Evolutionary conservation across 2,113 vertebrate genomes (phyloP), one percentile per base, ranked within the genome.

Genomic region (Cephalopterus ornatus): DNA sequence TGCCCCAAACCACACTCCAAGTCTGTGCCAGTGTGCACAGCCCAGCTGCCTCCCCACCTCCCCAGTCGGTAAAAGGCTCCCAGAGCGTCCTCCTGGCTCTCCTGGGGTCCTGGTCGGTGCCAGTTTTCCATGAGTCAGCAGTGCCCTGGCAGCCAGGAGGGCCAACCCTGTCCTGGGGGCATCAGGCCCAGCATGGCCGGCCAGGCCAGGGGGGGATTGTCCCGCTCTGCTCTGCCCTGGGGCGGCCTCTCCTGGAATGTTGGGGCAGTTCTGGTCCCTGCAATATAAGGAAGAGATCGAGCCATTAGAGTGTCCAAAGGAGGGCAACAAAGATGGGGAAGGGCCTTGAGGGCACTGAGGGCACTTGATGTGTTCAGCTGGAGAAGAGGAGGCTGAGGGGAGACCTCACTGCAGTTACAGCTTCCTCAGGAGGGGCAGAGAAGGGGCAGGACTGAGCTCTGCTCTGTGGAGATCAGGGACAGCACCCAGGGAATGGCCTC

Each of bases 61-160:
- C 19, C 17, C 0, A 0, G 11, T 12, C 6, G 8, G 33, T 17
- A 5, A 2, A 0, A 20, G 35, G 37, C 9, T 26, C 32, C 10
- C 28, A 24, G 67, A 61, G 66, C 55, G 59, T 55, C 44, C 35
- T 74, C 85, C 61, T 3, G 3, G 4, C 30, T 85, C 73, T 71
- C 12, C 42, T 41, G 46, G 19, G 19, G 53, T 33, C 19, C 32
- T 21, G 53, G 11, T 55, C 11, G 2, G 10, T 55, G 53, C 53
- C 53, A 55, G 53, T 16, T 55, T 30, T 16, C 53, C 30, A 2
- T 7, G 28, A 32, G 53, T 55, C 53, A 55, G 53, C 53, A 32
- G 53, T 55, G 53, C 28, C 53, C 53, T 55, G 53, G 53, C 53
- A 55, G 53, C 30, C 53, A 55, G 53, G 53, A 32, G 53, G 28